Base-by-base conservation (phyloP, 1,140 invertebrate genomes). In the Drosophila nannoptera region DNA sequence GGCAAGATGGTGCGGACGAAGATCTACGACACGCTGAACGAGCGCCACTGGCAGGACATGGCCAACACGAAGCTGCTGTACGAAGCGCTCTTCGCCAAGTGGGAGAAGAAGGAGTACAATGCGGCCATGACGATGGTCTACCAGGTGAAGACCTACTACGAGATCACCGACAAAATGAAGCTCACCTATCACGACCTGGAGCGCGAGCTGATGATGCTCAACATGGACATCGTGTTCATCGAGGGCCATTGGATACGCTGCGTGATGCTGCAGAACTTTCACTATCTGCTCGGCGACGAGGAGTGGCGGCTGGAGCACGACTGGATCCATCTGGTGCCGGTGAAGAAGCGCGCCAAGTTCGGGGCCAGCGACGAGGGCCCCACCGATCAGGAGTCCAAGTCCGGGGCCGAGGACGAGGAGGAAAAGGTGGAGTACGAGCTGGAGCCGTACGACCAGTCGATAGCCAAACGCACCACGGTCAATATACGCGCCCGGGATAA, bases 211-310 rank as follows among this genome's bases (percentile, higher is more conserved):
- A 78, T 73, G 31, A 83, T 81, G 67, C 67, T 89, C 2, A 89
- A 87, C 56, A 89, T 89, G 87, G 80, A 88, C 16, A 89, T 89
- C 38, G 84, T 89, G 29, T 89, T 80, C 7, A 88, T 87, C 12
- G 88, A 89, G 29, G 77, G 83, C 3, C 78, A 88, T 38, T 88
- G 84, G 87, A 84, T 87, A 36, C 78, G 84, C 2, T 80, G 84
- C 35, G 83, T 87, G 0, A 89, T 89, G 83, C 32, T 89, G 40
- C 88, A 89, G 63, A 89, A 89, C 46, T 89, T 89, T 31, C 87
- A 88, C 3, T 89, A 89, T 48, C 46, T 89, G 2, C 61, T 89
- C 22, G 88, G 73, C 0, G 88, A 89, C 22, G 68, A 81, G 50
- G 88, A 88, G 6, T 89, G 88, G 88, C 81, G 88, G 0, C 31